Evolutionary conservation across 2,888 invertebrate species (phyloP).

Genomic region (Erebia palarica): DNA sequence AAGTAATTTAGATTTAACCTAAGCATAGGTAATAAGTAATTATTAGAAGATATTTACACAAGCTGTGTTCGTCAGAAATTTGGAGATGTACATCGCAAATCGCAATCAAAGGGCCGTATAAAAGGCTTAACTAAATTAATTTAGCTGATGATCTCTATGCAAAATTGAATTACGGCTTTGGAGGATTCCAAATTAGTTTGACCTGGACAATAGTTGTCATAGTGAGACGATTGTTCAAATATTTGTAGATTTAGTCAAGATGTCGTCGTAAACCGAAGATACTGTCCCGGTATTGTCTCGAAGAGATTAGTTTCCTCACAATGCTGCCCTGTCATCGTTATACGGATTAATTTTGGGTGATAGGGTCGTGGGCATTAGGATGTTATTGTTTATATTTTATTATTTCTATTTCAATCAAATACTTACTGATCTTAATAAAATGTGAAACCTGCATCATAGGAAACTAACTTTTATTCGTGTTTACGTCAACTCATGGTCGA

Average conservation of each 20-base stretch:
- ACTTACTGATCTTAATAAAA: neutral
- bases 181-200: slow-evolving; percentile 73
- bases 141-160: slow-evolving; percentile 64
- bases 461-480: no score
- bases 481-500: no score
- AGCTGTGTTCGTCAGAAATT: slow-evolving; percentile 12
- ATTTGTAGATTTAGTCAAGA: slow-evolving; percentile 71
- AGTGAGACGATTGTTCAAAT: slow-evolving; percentile 68
- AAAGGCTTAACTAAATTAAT: slow-evolving; percentile 58
- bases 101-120: slow-evolving; percentile 54
- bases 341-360: slow-evolving; percentile 44
- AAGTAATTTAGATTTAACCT: neutral
- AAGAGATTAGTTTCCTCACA: slow-evolving; percentile 75
- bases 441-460: no score
- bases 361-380: slow-evolving; percentile 7
- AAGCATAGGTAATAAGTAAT: no score
- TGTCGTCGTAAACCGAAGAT: slow-evolving; percentile 75
- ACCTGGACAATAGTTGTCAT: slow-evolving; percentile 72
- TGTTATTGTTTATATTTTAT: slow-evolving; percentile 10
- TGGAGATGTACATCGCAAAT: slow-evolving; percentile 40
- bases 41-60: neutral
- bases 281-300: slow-evolving; percentile 75
- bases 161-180: slow-evolving; percentile 71
- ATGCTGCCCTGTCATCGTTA: slow-evolving; percentile 55
- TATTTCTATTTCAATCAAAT: neutral